Evolutionary conservation across 2,113 vertebrate species (phyloP), one percentile per base, ranked within the genome.

Genomic region (Hoplias malabaricus): DNA sequence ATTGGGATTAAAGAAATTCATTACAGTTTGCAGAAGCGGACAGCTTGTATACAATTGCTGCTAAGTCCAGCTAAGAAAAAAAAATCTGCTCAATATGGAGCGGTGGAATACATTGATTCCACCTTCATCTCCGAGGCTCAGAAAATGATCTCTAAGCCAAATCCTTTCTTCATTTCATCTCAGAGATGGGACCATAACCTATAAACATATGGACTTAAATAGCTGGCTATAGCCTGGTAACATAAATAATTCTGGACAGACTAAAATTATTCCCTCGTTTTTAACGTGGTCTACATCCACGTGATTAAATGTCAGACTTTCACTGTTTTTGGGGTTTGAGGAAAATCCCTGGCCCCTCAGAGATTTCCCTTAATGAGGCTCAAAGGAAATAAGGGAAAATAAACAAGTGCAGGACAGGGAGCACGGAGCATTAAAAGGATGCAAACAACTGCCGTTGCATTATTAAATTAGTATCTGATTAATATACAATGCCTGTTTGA

Each of bases 1-100:
- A 88, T 89, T 88, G 79, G 87, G 89, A 95, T 95, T 95, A 94
- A 86, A 84, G 82, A 76, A 93, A 91, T 92, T 85, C 84, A 92
- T 93, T 88, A 88, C 67, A 84, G 84, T 90, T 92, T 92, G 87
- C 71, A 84, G 86, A 88, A 67, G 90, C 82, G 90, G 83, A 90
- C 86, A 92, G 90, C 82, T 88, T 93, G 91, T 91, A 86, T 88
- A 88, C 87, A 92, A 91, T 92, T 92, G 92, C 85, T 19, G 0
- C 75, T 92, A 92, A 93, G 76, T 90, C 89, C 75, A 86, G 76
- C 84, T 87, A 88, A 87, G 84, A 90, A 88, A 86, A 92, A 83
- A 86, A 65, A 93, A 88, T 92, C 91, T 89, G 63, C 80, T 89
- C 70, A 91, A 87, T 91, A 93, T 91, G 86, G 86, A 88, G 77